Conservation (phyloP, 2,888 invertebrate genomes). For the Polia nebulosa region DNA sequence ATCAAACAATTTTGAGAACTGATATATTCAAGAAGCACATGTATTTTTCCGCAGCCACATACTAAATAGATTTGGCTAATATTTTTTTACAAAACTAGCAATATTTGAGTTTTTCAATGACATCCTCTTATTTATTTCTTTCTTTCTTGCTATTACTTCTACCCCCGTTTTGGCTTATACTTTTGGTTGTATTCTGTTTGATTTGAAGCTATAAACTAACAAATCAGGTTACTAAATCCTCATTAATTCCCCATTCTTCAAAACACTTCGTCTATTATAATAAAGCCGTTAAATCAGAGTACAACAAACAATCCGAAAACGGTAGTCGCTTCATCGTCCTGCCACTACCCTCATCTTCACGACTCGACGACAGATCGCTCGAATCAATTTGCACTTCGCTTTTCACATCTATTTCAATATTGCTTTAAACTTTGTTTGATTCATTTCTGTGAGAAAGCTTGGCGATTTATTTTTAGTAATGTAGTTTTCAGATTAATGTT, state of each 20-base stretch:
- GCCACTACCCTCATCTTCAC: constrained; percentile 68
- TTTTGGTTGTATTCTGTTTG: not conserved
- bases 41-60: not conserved
- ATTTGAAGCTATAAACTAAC: not conserved
- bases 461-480: constrained; percentile 7
- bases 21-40: not conserved
- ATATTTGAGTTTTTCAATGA: not conserved
- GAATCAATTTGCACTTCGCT: constrained; percentile 72
- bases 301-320: constrained; percentile 65
- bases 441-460: constrained; percentile 31
- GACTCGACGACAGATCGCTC: constrained; percentile 67
- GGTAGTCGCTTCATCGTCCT: constrained; percentile 55
- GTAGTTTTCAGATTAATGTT: not conserved
- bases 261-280: constrained; percentile 7
- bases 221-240: not conserved
- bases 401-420: constrained; percentile 62
- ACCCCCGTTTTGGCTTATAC: not conserved
- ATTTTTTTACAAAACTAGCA: not conserved
- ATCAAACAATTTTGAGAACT: not conserved
- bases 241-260: constrained; percentile 1
- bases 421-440: constrained; percentile 56
- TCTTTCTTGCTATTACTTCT: constrained; percentile 14
- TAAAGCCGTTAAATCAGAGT: constrained; percentile 42
- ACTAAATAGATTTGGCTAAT: not conserved
- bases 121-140: too few relatives aligned